Percentiles rank a stretch among this genome's conserved stretches.
Conservation (phyloP, 2,113 vertebrate genomes). For the Phoxinus phoxinus region DNA sequence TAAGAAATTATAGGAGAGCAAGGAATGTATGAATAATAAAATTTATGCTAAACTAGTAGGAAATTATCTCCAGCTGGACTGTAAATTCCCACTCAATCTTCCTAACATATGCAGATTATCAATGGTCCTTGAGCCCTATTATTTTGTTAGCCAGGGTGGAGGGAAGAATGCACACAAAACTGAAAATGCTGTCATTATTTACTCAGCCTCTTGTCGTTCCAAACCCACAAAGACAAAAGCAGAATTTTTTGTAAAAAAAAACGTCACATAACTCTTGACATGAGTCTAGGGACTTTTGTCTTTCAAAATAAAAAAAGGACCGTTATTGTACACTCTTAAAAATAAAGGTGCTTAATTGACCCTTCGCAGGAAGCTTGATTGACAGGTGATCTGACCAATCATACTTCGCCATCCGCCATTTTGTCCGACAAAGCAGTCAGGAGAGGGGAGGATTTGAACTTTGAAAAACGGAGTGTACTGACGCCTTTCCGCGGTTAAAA, state of each 20-base stretch:
- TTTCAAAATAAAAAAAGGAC: not conserved
- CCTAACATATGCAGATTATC: slow-evolving; percentile 40
- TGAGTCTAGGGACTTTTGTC: not conserved
- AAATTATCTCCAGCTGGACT: slow-evolving; percentile 52
- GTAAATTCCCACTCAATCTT: slow-evolving; percentile 40
- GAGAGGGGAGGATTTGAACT: no score
- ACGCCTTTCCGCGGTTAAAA: no score
- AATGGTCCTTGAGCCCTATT: slow-evolving; percentile 36
- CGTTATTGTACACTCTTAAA: not conserved
- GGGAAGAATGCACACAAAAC: not conserved
- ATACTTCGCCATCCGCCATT: no score
- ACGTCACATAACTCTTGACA: not conserved
- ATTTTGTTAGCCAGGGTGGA: slow-evolving; percentile 22
- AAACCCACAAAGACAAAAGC: slow-evolving; percentile 2
- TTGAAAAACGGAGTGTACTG: no score
- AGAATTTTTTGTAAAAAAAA: not conserved
- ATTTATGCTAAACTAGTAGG: slow-evolving; percentile 34
- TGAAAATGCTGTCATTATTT: not conserved
- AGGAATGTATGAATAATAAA: slow-evolving; percentile 39
- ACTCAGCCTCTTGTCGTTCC: not conserved
- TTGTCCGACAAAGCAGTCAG: no score
- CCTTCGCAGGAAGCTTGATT: no score
- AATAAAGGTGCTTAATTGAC: no score
- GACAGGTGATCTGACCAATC: no score
- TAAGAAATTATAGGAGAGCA: slow-evolving; percentile 26